Percentiles rank a stretch among this genome's conserved stretches.
phyloP scores from a whole-genome alignment of 2,113 vertebrate species.

The Pongo abelii region DNA sequence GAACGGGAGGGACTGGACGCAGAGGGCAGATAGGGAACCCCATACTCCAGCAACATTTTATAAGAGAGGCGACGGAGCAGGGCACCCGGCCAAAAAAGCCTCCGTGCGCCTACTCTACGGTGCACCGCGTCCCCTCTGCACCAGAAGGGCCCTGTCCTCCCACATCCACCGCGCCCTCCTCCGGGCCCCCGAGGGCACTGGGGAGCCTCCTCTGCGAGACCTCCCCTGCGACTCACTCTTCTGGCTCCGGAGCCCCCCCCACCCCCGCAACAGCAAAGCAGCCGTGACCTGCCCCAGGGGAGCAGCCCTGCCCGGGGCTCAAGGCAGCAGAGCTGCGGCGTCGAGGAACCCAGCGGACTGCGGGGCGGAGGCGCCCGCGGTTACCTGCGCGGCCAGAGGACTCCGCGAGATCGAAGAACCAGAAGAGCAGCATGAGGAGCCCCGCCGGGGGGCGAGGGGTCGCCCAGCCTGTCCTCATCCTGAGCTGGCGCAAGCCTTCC shows the following conservation, averaged over 20 bases:
- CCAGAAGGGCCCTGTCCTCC: neutral
- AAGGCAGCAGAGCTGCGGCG: neutral
- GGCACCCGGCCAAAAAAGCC: neutral
- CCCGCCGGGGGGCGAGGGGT: neutral
- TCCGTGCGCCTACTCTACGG: too few species aligned
- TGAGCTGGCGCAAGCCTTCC: neutral
- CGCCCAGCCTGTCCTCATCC: conserved; percentile 46
- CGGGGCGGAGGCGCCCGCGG: neutral
- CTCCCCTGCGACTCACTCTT: neutral
- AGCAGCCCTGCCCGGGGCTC: neutral
- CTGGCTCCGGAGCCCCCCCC: neutral
- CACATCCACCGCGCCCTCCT: neutral
- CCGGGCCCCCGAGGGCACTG: rapidly evolving
- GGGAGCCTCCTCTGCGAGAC: neutral
- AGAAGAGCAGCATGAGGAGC: conserved; percentile 56
- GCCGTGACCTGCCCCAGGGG: neutral
- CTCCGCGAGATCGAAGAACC: conserved; percentile 15
- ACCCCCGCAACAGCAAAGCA: neutral
- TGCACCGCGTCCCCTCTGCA: neutral
- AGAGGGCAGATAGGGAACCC: neutral
- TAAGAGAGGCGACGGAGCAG: neutral
- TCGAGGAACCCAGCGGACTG: neutral
- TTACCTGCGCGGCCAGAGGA: conserved; percentile 74
- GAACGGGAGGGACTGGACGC: rapidly evolving
- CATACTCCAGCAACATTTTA: neutral